A percentile compares a stretch with the other conserved stretches of the same genome.
Evolutionary conservation across 1,140 invertebrate species (phyloP).

Genomic region (Euglossa dilemma): DNA sequence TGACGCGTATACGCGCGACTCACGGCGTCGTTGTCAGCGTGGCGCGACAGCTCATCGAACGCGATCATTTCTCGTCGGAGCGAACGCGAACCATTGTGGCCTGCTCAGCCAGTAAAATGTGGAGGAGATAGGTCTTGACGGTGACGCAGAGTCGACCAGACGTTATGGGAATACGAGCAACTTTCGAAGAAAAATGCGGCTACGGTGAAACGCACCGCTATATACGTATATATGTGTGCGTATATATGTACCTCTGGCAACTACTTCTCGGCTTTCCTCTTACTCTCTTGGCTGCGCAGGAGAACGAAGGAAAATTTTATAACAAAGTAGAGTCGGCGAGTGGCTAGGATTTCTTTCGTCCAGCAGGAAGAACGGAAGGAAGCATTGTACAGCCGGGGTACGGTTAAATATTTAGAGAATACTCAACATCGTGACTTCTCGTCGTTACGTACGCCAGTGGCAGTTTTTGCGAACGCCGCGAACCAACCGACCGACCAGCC

Average conservation of each 20-base stretch:
- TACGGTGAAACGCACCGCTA: neutral
- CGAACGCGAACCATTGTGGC: slow-evolving; percentile 22
- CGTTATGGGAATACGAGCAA: slow-evolving; percentile 12
- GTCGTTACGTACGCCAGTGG: neutral
- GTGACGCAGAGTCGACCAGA: neutral
- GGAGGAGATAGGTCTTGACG: slow-evolving; percentile 48
- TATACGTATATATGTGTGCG: no score
- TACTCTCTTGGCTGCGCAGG: neutral
- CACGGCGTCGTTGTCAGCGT: neutral
- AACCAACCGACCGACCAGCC: neutral
- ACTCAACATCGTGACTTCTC: slow-evolving; percentile 14
- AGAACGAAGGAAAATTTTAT: slow-evolving; percentile 24
- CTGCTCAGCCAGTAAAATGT: slow-evolving; percentile 52
- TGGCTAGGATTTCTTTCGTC: slow-evolving; percentile 28
- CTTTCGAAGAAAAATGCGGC: slow-evolving; percentile 44
- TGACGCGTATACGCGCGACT: neutral
- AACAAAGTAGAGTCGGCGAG: slow-evolving; percentile 3
- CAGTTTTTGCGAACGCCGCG: neutral
- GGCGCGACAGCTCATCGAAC: slow-evolving; percentile 30
- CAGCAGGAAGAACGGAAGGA: neutral
- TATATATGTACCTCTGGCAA: neutral
- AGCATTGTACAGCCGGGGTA: neutral
- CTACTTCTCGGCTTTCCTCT: neutral
- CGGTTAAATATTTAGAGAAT: slow-evolving; percentile 47
- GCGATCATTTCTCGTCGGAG: slow-evolving; percentile 29